Evolutionary conservation across 2,797 vertebrate species (phyloP), one percentile per base, ranked within the genome.

Genomic region (Eptatretus atami): DNA sequence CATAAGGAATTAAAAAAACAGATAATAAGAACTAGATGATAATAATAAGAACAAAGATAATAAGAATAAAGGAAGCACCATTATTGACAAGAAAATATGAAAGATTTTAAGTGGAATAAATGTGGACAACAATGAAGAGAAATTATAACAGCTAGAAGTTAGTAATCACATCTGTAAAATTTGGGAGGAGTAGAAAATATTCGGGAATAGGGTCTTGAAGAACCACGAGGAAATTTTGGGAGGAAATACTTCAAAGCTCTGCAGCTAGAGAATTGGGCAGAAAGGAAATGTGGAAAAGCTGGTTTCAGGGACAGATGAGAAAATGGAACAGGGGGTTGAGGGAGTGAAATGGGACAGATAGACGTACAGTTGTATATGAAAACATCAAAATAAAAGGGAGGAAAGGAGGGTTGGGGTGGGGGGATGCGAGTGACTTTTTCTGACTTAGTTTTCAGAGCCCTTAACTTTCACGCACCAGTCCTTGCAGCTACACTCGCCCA

Each of bases 261-360:
- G 55, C 3, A 44, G 31, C 31, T 44, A 44, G 31, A 44, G 31
- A 44, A 44, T 44, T 44, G 31, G 31, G 31, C 31, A 44, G 31
- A 19, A 60, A 19, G 31, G 31, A 44, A 81, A 81, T 80, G 82
- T 78, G 79, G 78, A 80, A 78, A 82, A 75, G 80, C 81, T 80
- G 81, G 79, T 82, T 80, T 79, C 80, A 79, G 73, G 70, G 75
- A 73, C 76, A 79, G 76, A 74, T 75, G 75, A 72, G 77, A 74
- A 75, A 74, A 69, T 76, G 75, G 76, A n/a, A 76, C 68, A 65
- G 66, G 53, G n/a, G 55, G 53, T n/a, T 53, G 25, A 57, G 54
- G 63, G 65, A 44, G 31, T 60, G 31, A 44, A 44, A 61, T 52
- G 60, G 60, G 64, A 63, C 63, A 65, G 60, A 53, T 52, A 54